Conservation (phyloP, 2,888 invertebrate genomes). For the Lysandra coridon region DNA sequence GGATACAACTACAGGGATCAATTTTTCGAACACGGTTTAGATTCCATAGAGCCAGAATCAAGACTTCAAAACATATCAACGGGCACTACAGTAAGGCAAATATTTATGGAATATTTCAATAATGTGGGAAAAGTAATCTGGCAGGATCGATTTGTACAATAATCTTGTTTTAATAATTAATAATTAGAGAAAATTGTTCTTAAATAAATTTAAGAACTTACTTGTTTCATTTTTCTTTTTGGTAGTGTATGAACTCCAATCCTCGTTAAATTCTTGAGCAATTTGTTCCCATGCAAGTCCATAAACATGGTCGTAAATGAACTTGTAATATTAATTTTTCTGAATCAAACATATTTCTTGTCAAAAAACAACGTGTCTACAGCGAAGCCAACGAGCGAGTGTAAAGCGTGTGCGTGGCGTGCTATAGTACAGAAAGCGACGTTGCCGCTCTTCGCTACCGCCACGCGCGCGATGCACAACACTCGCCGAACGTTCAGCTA, state of each 20-base stretch:
- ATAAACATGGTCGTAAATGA: background rate
- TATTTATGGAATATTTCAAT: background rate
- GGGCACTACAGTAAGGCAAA: slow-evolving; percentile 3
- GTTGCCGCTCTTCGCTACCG: slow-evolving; percentile 8
- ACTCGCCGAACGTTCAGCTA: slow-evolving; percentile 22
- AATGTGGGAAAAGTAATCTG: background rate
- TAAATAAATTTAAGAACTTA: background rate
- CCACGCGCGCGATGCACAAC: slow-evolving; percentile 14
- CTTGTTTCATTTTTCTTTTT: slow-evolving; percentile 15
- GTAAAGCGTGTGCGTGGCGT: slow-evolving; percentile 8
- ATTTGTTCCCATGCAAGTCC: slow-evolving; percentile 3
- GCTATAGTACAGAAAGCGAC: slow-evolving; percentile 8
- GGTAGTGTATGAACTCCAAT: background rate
- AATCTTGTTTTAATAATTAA: slow-evolving; percentile 3
- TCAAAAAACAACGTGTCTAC: slow-evolving; percentile 8
- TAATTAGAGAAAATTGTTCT: slow-evolving; percentile 6
- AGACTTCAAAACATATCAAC: background rate
- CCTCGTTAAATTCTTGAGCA: background rate
- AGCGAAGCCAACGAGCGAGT: slow-evolving; percentile 8
- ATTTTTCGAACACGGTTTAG: background rate
- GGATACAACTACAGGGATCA: slow-evolving; percentile 8
- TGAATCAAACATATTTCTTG: slow-evolving; percentile 10
- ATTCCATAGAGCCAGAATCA: background rate
- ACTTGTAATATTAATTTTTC: slow-evolving; percentile 3
- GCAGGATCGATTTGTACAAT: slow-evolving; percentile 2